These are phyloP conservation scores for Antedon mediterranea DNA, from an alignment of 53 echinoderm and acorn worm genomes.

Conservation along the genomic window DNA sequence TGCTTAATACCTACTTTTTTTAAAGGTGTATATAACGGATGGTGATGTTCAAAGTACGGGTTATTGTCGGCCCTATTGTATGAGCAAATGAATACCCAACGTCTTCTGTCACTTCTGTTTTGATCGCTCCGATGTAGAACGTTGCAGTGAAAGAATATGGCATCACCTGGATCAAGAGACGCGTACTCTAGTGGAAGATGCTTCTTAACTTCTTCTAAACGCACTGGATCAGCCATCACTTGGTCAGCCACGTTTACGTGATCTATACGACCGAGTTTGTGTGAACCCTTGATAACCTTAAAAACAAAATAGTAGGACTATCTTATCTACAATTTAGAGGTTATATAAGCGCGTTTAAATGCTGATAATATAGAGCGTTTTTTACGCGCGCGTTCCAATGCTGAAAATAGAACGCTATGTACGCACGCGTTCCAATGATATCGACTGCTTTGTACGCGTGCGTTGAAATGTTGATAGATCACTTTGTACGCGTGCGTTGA, in stretches of 20 bases:
- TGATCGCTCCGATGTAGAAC: constrained; percentile 54
- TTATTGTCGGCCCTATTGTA: constrained; percentile 65
- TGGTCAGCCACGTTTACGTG: constrained; percentile 51
- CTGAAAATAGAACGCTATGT: too few species aligned
- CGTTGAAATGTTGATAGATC: too few species aligned
- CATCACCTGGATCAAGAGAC: constrained; percentile 50
- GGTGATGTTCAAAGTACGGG: constrained; percentile 54
- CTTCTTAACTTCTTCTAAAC: constrained; percentile 49
- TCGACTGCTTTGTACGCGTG: too few species aligned
- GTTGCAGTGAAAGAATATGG: constrained; percentile 66
- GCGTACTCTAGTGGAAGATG: constrained; percentile 32
- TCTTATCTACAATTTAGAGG: too few species aligned
- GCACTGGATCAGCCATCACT: constrained; percentile 44
- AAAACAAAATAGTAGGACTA: too few species aligned
- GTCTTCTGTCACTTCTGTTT: constrained; percentile 45
- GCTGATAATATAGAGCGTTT: too few species aligned
- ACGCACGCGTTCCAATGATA: too few species aligned
- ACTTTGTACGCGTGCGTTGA: too few species aligned
- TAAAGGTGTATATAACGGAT: constrained; percentile 57
- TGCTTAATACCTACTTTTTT: constrained; percentile 27
- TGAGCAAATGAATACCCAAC: constrained; percentile 50
- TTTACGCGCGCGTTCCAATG: too few species aligned
- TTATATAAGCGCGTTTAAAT: too few species aligned
- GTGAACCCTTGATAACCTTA: constrained; percentile 63
- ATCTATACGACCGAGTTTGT: constrained; percentile 59